Percentiles rank a stretch among this genome's conserved stretches.
phyloP scores from a whole-genome alignment of 2,888 invertebrate genomes.

The Plusia festucae region DNA sequence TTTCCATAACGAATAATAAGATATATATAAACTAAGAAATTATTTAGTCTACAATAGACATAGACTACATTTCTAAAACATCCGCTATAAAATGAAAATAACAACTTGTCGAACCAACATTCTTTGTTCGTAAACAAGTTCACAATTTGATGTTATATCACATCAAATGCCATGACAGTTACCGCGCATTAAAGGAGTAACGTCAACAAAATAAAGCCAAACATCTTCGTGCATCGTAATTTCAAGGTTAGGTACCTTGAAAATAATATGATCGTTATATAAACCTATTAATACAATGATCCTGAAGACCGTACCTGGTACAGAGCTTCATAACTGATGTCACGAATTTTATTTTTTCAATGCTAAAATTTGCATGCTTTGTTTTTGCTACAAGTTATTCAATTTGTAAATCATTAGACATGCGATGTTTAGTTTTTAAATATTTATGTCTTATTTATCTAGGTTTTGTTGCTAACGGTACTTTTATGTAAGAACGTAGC shows the following conservation, averaged over 20 bases:
- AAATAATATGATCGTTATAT: constrained; percentile 49
- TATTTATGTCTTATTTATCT: constrained; percentile 24
- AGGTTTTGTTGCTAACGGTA: not conserved
- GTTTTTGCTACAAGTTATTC: constrained; percentile 45
- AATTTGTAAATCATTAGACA: constrained; percentile 46
- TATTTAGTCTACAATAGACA: not conserved
- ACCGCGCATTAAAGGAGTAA: constrained; percentile 22
- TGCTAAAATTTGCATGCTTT: constrained; percentile 48
- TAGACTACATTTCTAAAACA: not conserved
- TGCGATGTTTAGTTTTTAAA: constrained; percentile 30
- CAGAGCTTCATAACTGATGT: constrained; percentile 37
- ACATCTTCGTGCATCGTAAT: constrained; percentile 48
- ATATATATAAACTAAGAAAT: not conserved
- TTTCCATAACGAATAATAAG: not conserved
- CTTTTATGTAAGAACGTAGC: not conserved
- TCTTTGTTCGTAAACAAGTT: constrained; percentile 24
- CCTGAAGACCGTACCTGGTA: constrained; percentile 53
- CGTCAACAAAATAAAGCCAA: constrained; percentile 41
- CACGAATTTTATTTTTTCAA: constrained; percentile 43
- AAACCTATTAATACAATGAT: constrained; percentile 49
- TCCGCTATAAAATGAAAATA: not conserved
- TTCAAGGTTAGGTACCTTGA: constrained; percentile 48
- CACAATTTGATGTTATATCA: constrained; percentile 14
- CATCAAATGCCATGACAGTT: constrained; percentile 20
- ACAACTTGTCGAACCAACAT: constrained; percentile 14